Evolutionary conservation across 2,113 vertebrate genomes (phyloP).

Genomic region (Noturus placidus): DNA sequence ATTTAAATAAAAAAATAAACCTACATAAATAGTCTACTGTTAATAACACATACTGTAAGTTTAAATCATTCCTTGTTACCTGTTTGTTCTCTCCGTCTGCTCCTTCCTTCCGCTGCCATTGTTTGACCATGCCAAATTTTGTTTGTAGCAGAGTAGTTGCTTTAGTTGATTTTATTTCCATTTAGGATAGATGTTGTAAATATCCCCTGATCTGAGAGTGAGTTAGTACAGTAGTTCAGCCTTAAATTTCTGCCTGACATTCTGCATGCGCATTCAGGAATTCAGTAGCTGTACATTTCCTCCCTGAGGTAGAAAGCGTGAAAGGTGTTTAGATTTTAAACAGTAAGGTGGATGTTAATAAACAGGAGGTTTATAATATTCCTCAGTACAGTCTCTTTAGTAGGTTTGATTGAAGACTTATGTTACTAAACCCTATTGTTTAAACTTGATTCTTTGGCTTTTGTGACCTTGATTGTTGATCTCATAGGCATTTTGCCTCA

Average conservation of each 20-base stretch:
- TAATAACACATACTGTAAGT: background rate
- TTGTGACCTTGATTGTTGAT: background rate
- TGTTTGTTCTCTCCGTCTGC: background rate
- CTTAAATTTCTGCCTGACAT: slow-evolving; percentile 48
- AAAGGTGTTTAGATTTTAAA: slow-evolving; percentile 16
- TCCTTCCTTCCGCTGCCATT: background rate
- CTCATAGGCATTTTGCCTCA: background rate
- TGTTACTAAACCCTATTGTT: background rate
- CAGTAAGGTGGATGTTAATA: background rate
- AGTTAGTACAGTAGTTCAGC: slow-evolving; percentile 34
- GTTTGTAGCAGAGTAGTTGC: slow-evolving; percentile 23
- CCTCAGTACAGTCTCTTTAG: background rate
- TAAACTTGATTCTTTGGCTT: background rate
- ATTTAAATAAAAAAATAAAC: background rate
- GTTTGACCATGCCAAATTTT: background rate
- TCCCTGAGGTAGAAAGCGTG: background rate
- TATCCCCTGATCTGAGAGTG: slow-evolving; percentile 36
- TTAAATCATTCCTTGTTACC: background rate
- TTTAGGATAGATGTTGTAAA: slow-evolving; percentile 43
- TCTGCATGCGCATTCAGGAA: slow-evolving; percentile 42
- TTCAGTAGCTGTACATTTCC: slow-evolving; percentile 42
- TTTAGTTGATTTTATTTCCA: slow-evolving; percentile 36
- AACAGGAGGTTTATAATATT: background rate
- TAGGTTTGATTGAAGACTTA: background rate
- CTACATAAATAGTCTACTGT: background rate